phyloP scores from a whole-genome alignment of 2,797 vertebrate genomes.

The Naso thynnoides region DNA sequence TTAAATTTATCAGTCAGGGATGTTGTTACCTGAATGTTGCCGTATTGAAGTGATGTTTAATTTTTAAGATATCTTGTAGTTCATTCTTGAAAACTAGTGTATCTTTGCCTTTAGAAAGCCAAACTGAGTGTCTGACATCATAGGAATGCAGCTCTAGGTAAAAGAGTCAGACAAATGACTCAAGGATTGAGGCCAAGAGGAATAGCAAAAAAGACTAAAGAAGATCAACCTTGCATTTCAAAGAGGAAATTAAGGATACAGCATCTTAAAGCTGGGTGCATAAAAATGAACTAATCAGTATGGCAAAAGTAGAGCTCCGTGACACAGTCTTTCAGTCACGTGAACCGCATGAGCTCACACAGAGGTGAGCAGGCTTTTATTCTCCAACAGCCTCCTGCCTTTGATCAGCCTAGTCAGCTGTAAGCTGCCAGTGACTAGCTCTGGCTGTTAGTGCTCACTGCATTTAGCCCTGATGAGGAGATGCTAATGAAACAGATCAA shows the following conservation, averaged over 20 bases:
- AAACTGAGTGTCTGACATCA: not conserved
- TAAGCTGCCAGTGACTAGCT: slow-evolving; percentile 56
- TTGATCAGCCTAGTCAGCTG: slow-evolving; percentile 63
- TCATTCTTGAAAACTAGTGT: too few relatives aligned
- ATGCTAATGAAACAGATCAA: slow-evolving; percentile 77
- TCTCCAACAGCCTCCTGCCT: slow-evolving; percentile 47
- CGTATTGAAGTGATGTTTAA: not conserved
- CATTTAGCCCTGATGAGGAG: slow-evolving; percentile 63
- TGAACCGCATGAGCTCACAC: slow-evolving; percentile 15
- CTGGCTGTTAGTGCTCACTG: slow-evolving; percentile 60
- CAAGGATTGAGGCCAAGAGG: not conserved
- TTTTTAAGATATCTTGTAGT: too few relatives aligned
- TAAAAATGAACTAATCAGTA: slow-evolving; percentile 13
- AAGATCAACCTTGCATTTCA: slow-evolving; percentile 16
- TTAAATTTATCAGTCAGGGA: not conserved
- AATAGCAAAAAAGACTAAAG: slow-evolving; percentile 10
- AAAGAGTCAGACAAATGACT: slow-evolving; percentile 8
- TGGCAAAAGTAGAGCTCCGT: not conserved
- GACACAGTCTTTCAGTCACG: slow-evolving; percentile 7
- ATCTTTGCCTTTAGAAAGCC: not conserved
- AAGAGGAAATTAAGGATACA: slow-evolving; percentile 14
- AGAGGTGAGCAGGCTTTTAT: slow-evolving; percentile 48
- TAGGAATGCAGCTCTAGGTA: not conserved
- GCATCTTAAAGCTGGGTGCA: not conserved
- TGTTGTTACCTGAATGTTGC: not conserved